A percentile compares a stretch with the other conserved stretches of the same genome.
Conservation (phyloP, 1,140 invertebrate species). For the Asbolus verrucosus region DNA sequence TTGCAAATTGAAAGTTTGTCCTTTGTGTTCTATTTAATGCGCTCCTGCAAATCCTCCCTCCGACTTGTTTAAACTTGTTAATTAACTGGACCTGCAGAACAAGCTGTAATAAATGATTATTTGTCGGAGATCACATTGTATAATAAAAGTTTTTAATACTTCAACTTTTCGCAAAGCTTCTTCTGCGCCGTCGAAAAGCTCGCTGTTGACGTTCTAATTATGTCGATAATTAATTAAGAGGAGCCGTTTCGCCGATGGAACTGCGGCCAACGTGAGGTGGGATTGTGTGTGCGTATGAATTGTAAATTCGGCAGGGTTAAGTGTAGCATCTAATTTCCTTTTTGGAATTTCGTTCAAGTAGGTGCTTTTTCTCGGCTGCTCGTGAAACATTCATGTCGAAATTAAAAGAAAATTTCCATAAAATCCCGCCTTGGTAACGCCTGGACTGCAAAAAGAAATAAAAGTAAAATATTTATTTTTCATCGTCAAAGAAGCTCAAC, state of each 20-base stretch:
- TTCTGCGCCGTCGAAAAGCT: slow-evolving; percentile 1
- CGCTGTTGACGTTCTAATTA: slow-evolving; percentile 38
- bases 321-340: slow-evolving; percentile 30
- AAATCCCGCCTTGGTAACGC: slow-evolving; percentile 44
- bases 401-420: slow-evolving; percentile 44
- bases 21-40: slow-evolving; percentile 27
- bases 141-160: slow-evolving; percentile 43
- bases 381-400: slow-evolving; percentile 41
- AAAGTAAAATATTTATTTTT: slow-evolving; percentile 46
- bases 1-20: slow-evolving; percentile 45
- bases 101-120: slow-evolving; percentile 47
- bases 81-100: slow-evolving; percentile 42
- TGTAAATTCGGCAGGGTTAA: slow-evolving; percentile 13
- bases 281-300: slow-evolving; percentile 12
- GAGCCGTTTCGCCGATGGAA: neutral
- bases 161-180: slow-evolving; percentile 9
- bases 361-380: slow-evolving; percentile 6
- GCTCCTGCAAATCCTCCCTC: no score
- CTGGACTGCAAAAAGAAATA: slow-evolving; percentile 39
- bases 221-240: slow-evolving; percentile 37
- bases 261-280: neutral
- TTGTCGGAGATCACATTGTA: slow-evolving; percentile 39
- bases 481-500: slow-evolving; percentile 43
- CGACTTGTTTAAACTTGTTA: slow-evolving; percentile 45
- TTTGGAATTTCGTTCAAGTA: neutral